These are phyloP conservation scores for Hemicordylus capensis DNA, from an alignment of 2,113 vertebrate genomes.

Conservation along the genomic window DNA sequence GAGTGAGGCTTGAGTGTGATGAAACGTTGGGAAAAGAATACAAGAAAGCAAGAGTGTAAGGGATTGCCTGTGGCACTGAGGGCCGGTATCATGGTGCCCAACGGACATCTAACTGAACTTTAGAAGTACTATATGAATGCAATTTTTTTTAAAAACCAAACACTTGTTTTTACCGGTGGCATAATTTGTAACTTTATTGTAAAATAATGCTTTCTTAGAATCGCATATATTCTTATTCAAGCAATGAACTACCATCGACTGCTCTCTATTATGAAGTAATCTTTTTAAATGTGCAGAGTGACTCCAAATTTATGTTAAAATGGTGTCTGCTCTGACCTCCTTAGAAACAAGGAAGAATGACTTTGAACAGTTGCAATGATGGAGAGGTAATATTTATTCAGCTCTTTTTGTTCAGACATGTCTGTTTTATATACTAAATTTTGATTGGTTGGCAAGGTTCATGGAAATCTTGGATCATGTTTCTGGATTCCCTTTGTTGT, in stretches of 20 bases:
- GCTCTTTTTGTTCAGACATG: slow-evolving; percentile 20
- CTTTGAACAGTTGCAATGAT: slow-evolving; percentile 3
- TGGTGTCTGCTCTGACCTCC: background rate
- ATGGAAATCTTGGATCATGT: slow-evolving; percentile 46
- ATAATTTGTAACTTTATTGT: fast-evolving
- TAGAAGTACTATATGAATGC: background rate
- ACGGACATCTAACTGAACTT: background rate
- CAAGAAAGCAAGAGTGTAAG: background rate
- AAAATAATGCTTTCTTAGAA: background rate
- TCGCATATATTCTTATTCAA: background rate
- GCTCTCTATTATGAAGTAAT: background rate
- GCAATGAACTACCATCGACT: background rate
- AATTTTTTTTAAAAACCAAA: background rate
- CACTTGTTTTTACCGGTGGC: background rate
- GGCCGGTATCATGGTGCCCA: background rate
- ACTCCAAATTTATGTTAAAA: background rate
- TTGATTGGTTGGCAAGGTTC: slow-evolving; percentile 1
- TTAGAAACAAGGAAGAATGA: background rate
- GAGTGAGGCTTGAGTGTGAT: background rate
- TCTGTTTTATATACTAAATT: background rate
- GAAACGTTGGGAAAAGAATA: background rate
- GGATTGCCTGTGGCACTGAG: no score
- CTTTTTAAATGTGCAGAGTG: background rate
- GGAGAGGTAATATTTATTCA: slow-evolving; percentile 23
- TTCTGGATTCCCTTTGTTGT: slow-evolving; percentile 21